Evolutionary conservation across 2,797 vertebrate species (phyloP).

Genomic region (Triplophysa bombifrons): DNA sequence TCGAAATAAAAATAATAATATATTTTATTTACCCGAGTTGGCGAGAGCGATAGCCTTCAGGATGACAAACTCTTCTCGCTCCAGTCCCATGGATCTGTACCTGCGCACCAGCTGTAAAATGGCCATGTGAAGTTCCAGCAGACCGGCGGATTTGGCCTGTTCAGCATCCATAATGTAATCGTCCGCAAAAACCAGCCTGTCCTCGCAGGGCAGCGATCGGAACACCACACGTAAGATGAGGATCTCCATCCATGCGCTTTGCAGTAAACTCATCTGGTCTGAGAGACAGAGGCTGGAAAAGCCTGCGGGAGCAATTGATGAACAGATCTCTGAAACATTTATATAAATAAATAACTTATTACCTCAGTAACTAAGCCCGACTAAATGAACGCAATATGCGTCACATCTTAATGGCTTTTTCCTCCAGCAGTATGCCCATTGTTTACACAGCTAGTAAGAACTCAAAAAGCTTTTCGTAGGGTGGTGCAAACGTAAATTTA

Average conservation of each 20-base stretch:
- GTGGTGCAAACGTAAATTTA: no score
- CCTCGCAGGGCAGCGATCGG: conserved; percentile 91
- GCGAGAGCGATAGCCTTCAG: conserved; percentile 97
- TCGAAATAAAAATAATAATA: no score
- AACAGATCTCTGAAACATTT: not conserved
- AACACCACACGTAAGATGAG: conserved; percentile 95
- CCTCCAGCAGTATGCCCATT: not conserved
- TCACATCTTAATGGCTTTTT: not conserved
- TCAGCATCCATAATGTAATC: conserved; percentile 98
- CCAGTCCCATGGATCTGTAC: conserved; percentile 92
- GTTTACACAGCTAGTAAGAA: not conserved
- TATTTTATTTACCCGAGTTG: conserved; percentile 88
- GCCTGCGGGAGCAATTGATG: conserved; percentile 71
- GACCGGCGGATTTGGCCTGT: conserved; percentile 92
- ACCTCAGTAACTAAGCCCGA: not conserved
- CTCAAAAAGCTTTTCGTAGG: no score
- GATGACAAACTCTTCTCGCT: conserved; percentile 97
- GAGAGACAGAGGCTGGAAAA: conserved; percentile 94
- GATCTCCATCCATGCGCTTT: conserved; percentile 99
- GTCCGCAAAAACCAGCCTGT: conserved; percentile 95
- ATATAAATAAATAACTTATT: not conserved
- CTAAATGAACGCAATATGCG: not conserved
- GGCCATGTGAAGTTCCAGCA: conserved; percentile 94
- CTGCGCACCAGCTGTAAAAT: conserved; percentile 98
- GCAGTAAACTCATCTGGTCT: conserved; percentile 98